Evolutionary conservation across 2,888 invertebrate species (phyloP).

Genomic region (Acrobasis repandana): DNA sequence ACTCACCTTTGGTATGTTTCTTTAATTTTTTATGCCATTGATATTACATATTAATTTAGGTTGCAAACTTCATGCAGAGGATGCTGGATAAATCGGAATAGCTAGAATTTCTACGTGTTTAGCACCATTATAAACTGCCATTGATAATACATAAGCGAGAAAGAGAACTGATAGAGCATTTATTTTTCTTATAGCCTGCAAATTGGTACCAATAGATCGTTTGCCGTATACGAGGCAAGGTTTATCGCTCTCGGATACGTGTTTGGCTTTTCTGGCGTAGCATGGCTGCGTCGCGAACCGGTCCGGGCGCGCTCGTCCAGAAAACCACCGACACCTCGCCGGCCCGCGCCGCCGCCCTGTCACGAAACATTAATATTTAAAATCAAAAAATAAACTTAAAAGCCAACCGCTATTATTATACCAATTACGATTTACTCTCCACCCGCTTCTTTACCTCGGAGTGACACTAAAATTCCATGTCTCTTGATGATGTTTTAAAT

Average conservation of each 20-base stretch:
- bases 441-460: conserved; percentile 46
- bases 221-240: conserved; percentile 67
- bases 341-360: conserved; percentile 62
- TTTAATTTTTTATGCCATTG: neutral
- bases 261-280: conserved; percentile 70
- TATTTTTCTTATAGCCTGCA: conserved; percentile 45
- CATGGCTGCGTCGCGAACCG: conserved; percentile 72
- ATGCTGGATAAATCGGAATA: neutral
- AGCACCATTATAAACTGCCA: neutral
- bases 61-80: neutral
- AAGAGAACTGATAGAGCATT: conserved; percentile 3
- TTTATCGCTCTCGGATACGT: conserved; percentile 74
- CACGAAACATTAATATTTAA: conserved; percentile 80
- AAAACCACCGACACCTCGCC: conserved; percentile 79
- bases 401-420: conserved; percentile 65
- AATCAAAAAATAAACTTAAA: conserved; percentile 64
- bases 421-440: conserved; percentile 60
- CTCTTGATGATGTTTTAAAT: conserved; percentile 38
- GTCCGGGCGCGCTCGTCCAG: conserved; percentile 77
- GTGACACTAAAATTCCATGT: conserved; percentile 46
- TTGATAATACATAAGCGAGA: conserved; percentile 4
- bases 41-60: neutral
- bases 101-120: neutral
- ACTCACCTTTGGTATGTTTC: conserved; percentile 95
- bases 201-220: conserved; percentile 74